Conservation (phyloP, 92 coral and sea anemone species). For the Metridium senile region DNA sequence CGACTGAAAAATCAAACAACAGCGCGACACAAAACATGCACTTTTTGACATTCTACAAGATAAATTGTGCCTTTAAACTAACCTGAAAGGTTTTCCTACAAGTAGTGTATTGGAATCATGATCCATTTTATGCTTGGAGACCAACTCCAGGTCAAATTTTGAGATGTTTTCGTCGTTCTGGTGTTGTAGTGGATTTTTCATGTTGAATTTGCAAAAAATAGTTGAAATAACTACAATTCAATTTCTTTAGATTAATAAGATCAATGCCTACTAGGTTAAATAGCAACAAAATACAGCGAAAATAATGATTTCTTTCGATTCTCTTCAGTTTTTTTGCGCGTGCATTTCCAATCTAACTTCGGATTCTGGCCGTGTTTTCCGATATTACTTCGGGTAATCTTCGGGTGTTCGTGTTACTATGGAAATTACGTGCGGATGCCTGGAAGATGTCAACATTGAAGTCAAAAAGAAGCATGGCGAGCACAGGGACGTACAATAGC, state of each 20-base stretch:
- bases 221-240: background rate
- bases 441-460: conserved; percentile 44
- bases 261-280: background rate
- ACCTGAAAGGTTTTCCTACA: conserved; percentile 65
- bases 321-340: background rate
- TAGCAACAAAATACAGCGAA: background rate
- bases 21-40: background rate
- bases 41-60: background rate
- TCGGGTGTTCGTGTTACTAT: conserved; percentile 35
- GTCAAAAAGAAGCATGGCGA: conserved; percentile 19
- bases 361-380: background rate
- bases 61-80: background rate
- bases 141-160: conserved; percentile 14
- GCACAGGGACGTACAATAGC: conserved; percentile 28
- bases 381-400: background rate
- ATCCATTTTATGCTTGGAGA: conserved; percentile 30
- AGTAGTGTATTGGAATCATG: conserved; percentile 41
- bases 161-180: background rate
- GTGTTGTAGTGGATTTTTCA: conserved; percentile 15
- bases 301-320: background rate
- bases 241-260: background rate
- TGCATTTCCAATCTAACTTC: background rate
- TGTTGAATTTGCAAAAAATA: background rate
- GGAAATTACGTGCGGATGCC: conserved; percentile 40
- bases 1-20: background rate